Percentiles rank a stretch among this genome's conserved stretches.
Conservation (phyloP, 1,140 invertebrate genomes). For the Euura lappo region DNA sequence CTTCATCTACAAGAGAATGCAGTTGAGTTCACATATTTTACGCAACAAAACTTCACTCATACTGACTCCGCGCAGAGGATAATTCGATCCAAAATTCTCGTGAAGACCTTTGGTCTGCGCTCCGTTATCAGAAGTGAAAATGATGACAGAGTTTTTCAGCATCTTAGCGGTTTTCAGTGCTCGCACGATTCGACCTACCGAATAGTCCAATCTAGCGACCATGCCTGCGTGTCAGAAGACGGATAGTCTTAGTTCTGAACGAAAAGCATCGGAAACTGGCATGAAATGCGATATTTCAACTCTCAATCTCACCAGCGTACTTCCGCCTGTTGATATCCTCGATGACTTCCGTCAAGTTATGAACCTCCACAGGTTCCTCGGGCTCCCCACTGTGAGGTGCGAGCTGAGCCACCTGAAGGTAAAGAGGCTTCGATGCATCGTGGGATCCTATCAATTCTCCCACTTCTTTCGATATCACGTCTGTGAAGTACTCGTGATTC, state of each 20-base stretch:
- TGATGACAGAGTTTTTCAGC: conserved; percentile 71
- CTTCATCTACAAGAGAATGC: no score
- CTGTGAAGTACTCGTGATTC: conserved; percentile 65
- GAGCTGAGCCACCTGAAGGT: conserved; percentile 67
- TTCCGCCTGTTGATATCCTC: conserved; percentile 61
- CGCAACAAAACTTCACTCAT: no score
- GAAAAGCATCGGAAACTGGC: no score
- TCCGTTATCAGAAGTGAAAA: conserved; percentile 78
- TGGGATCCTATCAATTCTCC: conserved; percentile 63
- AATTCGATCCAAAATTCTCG: conserved; percentile 71
- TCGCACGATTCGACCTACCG: conserved; percentile 66
- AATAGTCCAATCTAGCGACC: conserved; percentile 69
- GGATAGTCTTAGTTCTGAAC: not conserved
- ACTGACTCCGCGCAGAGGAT: conserved; percentile 69
- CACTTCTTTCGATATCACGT: conserved; percentile 64
- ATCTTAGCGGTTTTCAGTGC: conserved; percentile 59
- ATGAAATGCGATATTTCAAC: not conserved
- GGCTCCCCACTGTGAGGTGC: conserved; percentile 63
- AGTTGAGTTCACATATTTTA: no score
- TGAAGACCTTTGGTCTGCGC: conserved; percentile 65
- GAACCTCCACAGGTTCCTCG: conserved; percentile 60
- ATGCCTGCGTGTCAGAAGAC: conserved; percentile 58
- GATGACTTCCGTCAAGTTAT: conserved; percentile 60
- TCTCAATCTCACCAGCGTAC: conserved; percentile 60
- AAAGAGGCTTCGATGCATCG: conserved; percentile 59